Conservation (phyloP, 2,888 invertebrate genomes). For the Drosophila cracens region DNA sequence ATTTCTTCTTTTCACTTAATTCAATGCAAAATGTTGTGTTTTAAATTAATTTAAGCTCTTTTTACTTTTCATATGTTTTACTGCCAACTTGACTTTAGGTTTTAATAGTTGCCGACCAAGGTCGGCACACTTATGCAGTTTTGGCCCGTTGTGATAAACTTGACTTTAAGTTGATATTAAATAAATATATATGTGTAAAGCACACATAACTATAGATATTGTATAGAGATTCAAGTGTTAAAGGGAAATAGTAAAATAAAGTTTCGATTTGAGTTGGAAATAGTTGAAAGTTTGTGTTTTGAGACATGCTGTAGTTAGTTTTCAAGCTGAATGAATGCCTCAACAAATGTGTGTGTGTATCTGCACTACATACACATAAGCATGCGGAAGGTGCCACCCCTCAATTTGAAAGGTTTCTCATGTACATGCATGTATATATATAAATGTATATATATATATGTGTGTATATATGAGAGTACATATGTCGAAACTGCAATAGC, state of each 20-base stretch:
- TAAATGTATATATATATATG: neutral
- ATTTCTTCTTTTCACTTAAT: neutral
- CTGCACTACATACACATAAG: neutral
- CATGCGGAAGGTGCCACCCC: conserved; percentile 2
- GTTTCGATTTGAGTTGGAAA: neutral
- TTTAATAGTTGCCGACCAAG: no score
- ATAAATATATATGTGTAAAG: neutral
- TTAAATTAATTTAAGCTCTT: neutral
- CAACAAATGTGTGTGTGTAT: conserved; percentile 1
- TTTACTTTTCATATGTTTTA: neutral
- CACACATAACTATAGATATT: neutral
- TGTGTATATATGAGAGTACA: conserved; percentile 9
- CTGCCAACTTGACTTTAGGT: neutral
- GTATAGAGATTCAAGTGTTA: neutral
- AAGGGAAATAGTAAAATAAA: neutral
- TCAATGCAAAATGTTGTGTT: no score
- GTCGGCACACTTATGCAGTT: no score
- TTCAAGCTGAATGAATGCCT: neutral
- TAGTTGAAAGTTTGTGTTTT: conserved; percentile 6
- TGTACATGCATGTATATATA: neutral
- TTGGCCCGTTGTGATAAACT: no score
- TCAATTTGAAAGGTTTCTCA: conserved; percentile 9
- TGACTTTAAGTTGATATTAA: neutral
- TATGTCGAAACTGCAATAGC: conserved; percentile 42
- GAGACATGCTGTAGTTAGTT: neutral